Conservation (phyloP, 2,113 vertebrate species). For the Anhinga rufa region DNA sequence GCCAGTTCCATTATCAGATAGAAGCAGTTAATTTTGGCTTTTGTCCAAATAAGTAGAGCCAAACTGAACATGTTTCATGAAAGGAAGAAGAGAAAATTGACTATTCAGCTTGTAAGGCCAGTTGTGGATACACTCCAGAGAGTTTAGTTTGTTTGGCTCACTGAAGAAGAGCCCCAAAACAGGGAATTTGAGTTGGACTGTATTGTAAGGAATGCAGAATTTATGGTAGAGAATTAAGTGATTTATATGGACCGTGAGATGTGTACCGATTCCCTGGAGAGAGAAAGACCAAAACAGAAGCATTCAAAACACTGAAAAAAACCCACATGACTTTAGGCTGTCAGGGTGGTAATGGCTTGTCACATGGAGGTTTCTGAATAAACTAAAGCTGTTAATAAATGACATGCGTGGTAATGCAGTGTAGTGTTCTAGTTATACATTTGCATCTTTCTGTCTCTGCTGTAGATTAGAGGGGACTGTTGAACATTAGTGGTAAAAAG, state of each 20-base stretch:
- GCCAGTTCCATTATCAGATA: not conserved
- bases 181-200: not conserved
- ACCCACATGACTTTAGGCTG: not conserved
- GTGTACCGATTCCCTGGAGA: not conserved
- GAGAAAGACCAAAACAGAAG: not conserved
- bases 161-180: not conserved
- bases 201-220: not conserved
- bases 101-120: not conserved
- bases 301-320: not conserved
- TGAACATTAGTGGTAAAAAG: not conserved
- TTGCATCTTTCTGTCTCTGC: not conserved
- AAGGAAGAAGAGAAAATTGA: not conserved
- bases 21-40: not conserved
- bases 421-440: not conserved
- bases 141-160: not conserved
- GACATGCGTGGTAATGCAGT: not conserved
- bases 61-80: not conserved
- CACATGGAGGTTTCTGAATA: not conserved
- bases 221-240: not conserved
- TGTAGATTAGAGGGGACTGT: not conserved
- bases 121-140: not conserved
- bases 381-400: not conserved
- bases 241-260: accelerated
- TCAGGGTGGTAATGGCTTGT: not conserved
- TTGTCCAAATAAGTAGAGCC: not conserved